Conservation (phyloP, 1,140 invertebrate species). For the Xylocopa sonorina region DNA sequence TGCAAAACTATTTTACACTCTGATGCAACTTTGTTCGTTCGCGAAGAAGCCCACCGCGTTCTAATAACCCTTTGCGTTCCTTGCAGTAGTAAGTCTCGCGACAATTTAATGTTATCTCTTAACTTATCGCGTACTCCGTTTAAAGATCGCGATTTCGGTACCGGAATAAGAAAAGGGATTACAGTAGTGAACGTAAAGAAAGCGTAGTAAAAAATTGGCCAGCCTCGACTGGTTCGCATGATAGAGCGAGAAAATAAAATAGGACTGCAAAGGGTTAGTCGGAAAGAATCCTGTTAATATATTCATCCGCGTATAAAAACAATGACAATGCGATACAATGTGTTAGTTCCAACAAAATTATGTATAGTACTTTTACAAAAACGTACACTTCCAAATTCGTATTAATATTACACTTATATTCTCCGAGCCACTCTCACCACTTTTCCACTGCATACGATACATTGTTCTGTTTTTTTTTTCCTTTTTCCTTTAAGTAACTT, state of each 20-base stretch:
- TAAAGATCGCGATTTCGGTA: neutral
- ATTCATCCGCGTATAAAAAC: conserved; percentile 12
- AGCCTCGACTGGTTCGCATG: neutral
- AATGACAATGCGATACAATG: conserved; percentile 6
- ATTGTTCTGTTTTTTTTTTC: neutral
- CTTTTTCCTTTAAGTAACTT: conserved; percentile 36
- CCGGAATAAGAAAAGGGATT: neutral
- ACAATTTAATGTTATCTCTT: no score
- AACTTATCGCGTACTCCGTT: no score
- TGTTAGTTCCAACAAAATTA: conserved; percentile 23
- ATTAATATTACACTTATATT: conserved; percentile 30
- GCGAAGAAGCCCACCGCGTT: no score
- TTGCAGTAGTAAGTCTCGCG: no score
- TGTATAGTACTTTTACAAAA: conserved; percentile 19
- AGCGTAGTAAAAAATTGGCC: neutral
- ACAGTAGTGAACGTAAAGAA: neutral
- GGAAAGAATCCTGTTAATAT: conserved; percentile 15
- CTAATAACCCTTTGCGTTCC: no score
- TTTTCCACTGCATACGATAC: conserved; percentile 4
- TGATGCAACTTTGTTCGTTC: no score
- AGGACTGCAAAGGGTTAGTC: conserved; percentile 25
- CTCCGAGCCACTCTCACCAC: neutral
- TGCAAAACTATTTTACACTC: no score
- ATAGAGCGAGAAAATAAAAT: neutral
- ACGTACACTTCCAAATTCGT: conserved; percentile 18